Evolutionary conservation across 2,888 invertebrate species (phyloP), one percentile per base, ranked within the genome.

Genomic region (Iphiclides podalirius): DNA sequence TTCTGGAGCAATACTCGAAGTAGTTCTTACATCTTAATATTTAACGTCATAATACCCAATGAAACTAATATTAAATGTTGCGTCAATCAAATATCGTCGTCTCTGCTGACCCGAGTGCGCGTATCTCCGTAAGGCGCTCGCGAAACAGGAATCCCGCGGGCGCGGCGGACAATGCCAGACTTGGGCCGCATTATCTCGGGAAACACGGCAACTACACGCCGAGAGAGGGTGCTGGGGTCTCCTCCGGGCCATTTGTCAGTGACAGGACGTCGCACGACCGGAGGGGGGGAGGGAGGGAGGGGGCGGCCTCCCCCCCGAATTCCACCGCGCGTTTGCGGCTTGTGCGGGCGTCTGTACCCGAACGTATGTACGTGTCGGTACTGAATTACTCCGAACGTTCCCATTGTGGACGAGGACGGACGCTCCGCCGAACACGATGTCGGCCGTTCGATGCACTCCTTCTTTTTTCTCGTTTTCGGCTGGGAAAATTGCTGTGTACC

Each of bases 221-320:
- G 65, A 67, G 66, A 76, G 79, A 79, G 86, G 85, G 86, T 81
- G 83, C 72, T 63, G 73, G 79, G 82, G 84, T 84, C 80, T 82
- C 79, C 85, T 82, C 75, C 84, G 79, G 79, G 83, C 86, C 86
- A 87, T 87, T 87, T 87, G 87, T 87, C 87, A 86, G 85, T 85
- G 86, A 82, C 85, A 86, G 86, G 82, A 80, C 85, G 80, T 79
- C 80, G 77, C 75, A 67, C 64, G 67, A 66, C 53, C 57, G 55
- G 60, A 52, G 61, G 46, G 52, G 52, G 53, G 48, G 42, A 33
- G 43, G 43, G 45, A 35, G 33, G 41, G 57, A 57, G 62, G 59
- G 51, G 52, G 47, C 64, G 59, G 53, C 52, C 51, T 65, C 62
- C 58, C 67, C 67, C 57, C 67, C 69, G 64, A 65, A 67, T 64